A percentile compares a stretch with the other conserved stretches of the same genome.
These are phyloP conservation scores for Grantiella picta DNA, from an alignment of 2,113 vertebrate genomes.

Conservation along the genomic window DNA sequence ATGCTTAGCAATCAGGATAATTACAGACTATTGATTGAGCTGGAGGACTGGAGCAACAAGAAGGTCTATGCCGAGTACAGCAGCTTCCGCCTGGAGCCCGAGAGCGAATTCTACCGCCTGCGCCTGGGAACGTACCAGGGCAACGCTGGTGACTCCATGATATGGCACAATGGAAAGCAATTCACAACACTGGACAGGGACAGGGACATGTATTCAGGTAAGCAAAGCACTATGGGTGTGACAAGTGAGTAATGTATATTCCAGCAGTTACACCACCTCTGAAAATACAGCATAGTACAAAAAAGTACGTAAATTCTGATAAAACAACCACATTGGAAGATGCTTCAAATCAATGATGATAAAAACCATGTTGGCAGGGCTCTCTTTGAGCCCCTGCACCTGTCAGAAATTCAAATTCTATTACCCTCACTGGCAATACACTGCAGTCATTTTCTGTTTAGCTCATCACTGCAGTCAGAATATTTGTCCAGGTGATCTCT, in stretches of 20 bases:
- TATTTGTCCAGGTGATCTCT: neutral
- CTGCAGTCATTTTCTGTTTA: neutral
- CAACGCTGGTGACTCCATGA: constrained; percentile 93
- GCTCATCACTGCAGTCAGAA: neutral
- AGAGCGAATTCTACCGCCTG: constrained; percentile 88
- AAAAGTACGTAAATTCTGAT: rapidly evolving
- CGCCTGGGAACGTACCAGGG: constrained; percentile 94
- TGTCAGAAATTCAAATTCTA: neutral
- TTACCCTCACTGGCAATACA: neutral
- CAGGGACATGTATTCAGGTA: constrained; percentile 92
- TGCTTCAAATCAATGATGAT: rapidly evolving
- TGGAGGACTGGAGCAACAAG: constrained; percentile 98
- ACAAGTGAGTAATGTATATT: neutral
- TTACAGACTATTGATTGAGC: constrained; percentile 91
- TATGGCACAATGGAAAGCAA: constrained; percentile 94
- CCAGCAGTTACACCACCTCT: neutral
- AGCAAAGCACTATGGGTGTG: neutral
- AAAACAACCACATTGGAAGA: neutral
- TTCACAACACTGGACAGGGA: constrained; percentile 97
- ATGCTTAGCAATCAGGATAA: constrained; percentile 91
- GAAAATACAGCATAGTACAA: neutral
- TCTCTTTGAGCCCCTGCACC: neutral
- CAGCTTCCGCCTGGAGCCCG: constrained; percentile 90
- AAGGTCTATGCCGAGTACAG: constrained; percentile 98
- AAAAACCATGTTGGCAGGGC: rapidly evolving